phyloP scores from a whole-genome alignment of 2,888 invertebrate genomes.

The Nymphalis c-album region DNA sequence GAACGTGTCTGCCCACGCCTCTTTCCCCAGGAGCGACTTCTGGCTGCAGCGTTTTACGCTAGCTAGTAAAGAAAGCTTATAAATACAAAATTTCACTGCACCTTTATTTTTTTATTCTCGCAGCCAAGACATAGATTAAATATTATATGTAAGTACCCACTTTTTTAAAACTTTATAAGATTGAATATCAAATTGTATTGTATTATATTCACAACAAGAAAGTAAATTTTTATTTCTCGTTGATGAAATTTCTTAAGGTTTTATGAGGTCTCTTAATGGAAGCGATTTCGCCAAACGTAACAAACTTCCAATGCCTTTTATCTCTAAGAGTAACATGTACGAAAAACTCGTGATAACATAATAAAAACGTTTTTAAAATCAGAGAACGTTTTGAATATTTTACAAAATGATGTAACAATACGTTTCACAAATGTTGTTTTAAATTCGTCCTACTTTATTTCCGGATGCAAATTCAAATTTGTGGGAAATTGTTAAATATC shows the following conservation, averaged over 20 bases:
- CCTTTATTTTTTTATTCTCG: too few relatives aligned
- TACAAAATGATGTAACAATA: background rate
- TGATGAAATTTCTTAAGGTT: constrained; percentile 15
- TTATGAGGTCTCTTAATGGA: constrained; percentile 44
- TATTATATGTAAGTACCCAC: too few relatives aligned
- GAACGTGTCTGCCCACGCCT: too few relatives aligned
- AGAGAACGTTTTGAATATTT: constrained; percentile 2
- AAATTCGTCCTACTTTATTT: background rate
- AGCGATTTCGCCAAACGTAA: constrained; percentile 58
- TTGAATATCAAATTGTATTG: too few relatives aligned
- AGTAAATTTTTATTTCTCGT: background rate
- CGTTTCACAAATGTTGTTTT: background rate
- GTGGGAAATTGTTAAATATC: background rate
- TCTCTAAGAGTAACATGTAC: constrained; percentile 10
- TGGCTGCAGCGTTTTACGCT: too few relatives aligned
- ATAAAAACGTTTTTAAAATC: constrained; percentile 5
- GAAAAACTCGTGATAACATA: constrained; percentile 3
- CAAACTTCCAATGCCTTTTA: constrained; percentile 51
- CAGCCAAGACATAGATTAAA: too few relatives aligned
- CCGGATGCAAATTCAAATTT: background rate
- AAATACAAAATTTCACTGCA: too few relatives aligned
- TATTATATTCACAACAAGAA: too few relatives aligned
- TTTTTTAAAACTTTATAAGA: too few relatives aligned
- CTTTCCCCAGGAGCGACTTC: too few relatives aligned
- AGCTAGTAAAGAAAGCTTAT: too few relatives aligned